Evolutionary conservation across 2,113 vertebrate genomes (phyloP).

Genomic region (Austrofundulus limnaeus): DNA sequence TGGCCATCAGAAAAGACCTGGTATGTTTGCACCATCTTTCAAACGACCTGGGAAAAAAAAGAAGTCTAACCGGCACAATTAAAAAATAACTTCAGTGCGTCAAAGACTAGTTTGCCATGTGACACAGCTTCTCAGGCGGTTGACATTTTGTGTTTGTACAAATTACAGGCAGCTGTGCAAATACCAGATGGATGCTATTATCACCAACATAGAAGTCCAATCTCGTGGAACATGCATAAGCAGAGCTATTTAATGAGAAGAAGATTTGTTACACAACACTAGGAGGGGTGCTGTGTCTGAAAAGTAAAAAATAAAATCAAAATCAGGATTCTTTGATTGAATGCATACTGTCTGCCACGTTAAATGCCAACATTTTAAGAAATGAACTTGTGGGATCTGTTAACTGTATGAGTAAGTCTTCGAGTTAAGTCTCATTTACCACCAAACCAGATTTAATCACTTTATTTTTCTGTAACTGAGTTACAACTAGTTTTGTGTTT

Average conservation of each 20-base stretch:
- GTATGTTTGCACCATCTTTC: background rate
- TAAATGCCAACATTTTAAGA: no score
- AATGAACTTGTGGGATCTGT: no score
- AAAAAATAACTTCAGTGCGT: background rate
- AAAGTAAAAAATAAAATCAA: background rate
- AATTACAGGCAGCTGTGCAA: background rate
- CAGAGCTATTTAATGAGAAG: background rate
- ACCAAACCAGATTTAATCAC: no score
- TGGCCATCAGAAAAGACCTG: background rate
- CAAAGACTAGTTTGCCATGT: background rate
- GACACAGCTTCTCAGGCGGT: background rate
- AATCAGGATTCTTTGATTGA: background rate
- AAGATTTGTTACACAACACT: background rate
- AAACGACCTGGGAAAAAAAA: background rate
- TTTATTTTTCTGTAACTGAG: no score
- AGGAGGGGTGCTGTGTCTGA: background rate
- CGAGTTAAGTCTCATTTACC: no score
- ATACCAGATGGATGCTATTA: slow-evolving; percentile 6
- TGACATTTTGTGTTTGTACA: background rate
- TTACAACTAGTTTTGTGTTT: no score
- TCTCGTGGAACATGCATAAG: background rate
- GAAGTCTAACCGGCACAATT: background rate
- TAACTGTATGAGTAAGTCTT: no score
- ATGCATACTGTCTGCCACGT: no score
- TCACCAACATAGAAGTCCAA: background rate